Evolutionary conservation across 2,797 vertebrate genomes (phyloP), one percentile per base, ranked within the genome.

Genomic region (Salarias fasciatus): DNA sequence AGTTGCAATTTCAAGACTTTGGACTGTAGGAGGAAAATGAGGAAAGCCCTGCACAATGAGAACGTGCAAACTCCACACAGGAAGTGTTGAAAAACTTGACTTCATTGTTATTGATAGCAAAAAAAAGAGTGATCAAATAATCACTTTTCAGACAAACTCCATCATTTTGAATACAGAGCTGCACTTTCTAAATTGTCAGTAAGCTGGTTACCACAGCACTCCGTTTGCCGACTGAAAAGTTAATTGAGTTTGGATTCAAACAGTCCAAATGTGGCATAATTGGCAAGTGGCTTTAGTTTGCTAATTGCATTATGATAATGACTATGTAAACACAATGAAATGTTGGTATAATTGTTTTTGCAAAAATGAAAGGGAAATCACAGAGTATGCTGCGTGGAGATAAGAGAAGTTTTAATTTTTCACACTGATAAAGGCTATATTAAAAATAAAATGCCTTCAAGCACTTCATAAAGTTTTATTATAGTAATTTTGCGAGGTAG

Each of bases 301-400:
- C 44, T 80, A 84, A 86, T 77, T 84, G 74, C 69, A 56, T 83
- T 74, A 67, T 76, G 46, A 76, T 80, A 84, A 84, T 83, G 54
- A 49, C 53, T 74, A 53, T 80, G 46, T 77, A 77, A 83, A 80
- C 53, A 45, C 69, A 33, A 51, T 63, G 52, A 66, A 62, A 55
- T 61, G 18, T 57, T 59, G 35, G 35, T 54, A 11, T 37, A 42
- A 59, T 59, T 72, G 31, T 53, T 64, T 77, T 64, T 58, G 44
- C 54, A 38, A n/a, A 53, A 60, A 55, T 68, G 13, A 69, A 61
- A 72, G 18, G 14, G 61, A 76, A 80, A 58, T 28, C 12, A 43
- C 29, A 73, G 15, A 11, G 61, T 46, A 35, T 65, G 72, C 38
- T 43, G 59, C 44, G 56, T 51, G 43, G 31, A 67, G 69, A 70